Evolutionary conservation across 2,888 invertebrate species (phyloP), one percentile per base, ranked within the genome.

Genomic region (Apotomis betuletana): DNA sequence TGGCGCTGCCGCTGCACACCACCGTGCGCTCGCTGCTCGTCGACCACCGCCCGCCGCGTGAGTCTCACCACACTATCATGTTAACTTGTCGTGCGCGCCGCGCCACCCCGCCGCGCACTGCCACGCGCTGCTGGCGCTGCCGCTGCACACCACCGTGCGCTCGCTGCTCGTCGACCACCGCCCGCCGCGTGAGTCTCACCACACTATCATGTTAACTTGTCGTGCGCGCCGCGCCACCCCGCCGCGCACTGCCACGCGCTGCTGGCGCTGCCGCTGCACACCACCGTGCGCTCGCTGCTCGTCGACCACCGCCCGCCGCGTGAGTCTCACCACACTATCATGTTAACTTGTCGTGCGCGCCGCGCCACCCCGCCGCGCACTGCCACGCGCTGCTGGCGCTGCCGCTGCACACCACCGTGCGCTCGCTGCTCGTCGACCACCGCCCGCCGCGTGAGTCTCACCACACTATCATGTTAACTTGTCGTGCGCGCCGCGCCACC

Each of bases 1-100:
- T 97, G 69, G 94, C 95, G 77, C 94, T 97, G 83, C 96, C 96
- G 77, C 95, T 96, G 5, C 96, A 96, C 84, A 95, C 96, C 69
- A 96, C 96, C 5, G 95, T 97, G 75, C 95, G 95, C 4, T 95
- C 96, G 78, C 95, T 98, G 80, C 89, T 97, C 67, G 94, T 95
- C 75, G 96, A 96, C 4, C 87, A 89, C 75, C 78, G 87, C 3
- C 90, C 90, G 74, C 89, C 88, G 0, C 38, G 91, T 90, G 6
- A 79, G 82, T 58, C 70, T 6, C 41, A 41, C 41, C 41, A 6
- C 27, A 27, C 15, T 15, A 15, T 0, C 1, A 15, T 15, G 15
- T 15, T 15, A 15, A 15, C 15, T 15, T 6, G 41, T 6, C 46
- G 46, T 9, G 8, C 46, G 46, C 46, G 46, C 46, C 46, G 46